Percentiles rank a stretch among this genome's conserved stretches.
phyloP scores from a whole-genome alignment of 53 echinoderm and acorn worm species.

The Paracentrotus lividus region DNA sequence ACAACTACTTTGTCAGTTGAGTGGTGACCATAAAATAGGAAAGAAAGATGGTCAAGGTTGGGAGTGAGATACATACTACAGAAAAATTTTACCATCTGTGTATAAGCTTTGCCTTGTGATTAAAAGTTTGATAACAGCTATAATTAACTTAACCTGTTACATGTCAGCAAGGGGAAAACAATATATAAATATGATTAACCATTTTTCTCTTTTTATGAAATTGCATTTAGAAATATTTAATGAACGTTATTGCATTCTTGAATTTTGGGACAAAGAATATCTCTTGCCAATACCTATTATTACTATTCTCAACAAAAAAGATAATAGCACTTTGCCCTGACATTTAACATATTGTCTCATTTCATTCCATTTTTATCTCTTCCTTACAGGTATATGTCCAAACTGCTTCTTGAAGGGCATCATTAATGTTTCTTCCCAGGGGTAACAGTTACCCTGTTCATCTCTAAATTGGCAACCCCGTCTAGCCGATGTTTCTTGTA shows the following conservation, averaged over 20 bases:
- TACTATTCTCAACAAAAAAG: no score
- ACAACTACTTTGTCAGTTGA: constrained; percentile 22
- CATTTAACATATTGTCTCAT: background rate
- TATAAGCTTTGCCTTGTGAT: no score
- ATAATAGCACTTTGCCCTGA: background rate
- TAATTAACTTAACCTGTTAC: no score
- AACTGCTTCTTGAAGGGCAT: background rate
- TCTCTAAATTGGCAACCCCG: constrained; percentile 31
- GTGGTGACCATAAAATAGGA: background rate
- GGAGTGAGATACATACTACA: background rate
- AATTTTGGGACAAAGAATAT: no score
- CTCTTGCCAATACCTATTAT: no score
- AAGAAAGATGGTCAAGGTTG: background rate
- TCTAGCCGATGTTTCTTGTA: constrained; percentile 27
- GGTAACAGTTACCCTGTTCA: background rate
- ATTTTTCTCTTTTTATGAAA: no score
- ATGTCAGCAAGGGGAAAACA: no score
- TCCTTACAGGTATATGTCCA: background rate
- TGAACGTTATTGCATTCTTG: no score
- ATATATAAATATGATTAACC: no score
- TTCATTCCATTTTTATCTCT: background rate
- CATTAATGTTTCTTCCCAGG: background rate
- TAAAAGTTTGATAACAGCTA: no score
- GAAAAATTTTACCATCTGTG: no score
- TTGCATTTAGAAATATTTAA: no score